Evolutionary conservation across 2,797 vertebrate species (phyloP), one percentile per base, ranked within the genome.

Genomic region (Poeciliopsis turneri): DNA sequence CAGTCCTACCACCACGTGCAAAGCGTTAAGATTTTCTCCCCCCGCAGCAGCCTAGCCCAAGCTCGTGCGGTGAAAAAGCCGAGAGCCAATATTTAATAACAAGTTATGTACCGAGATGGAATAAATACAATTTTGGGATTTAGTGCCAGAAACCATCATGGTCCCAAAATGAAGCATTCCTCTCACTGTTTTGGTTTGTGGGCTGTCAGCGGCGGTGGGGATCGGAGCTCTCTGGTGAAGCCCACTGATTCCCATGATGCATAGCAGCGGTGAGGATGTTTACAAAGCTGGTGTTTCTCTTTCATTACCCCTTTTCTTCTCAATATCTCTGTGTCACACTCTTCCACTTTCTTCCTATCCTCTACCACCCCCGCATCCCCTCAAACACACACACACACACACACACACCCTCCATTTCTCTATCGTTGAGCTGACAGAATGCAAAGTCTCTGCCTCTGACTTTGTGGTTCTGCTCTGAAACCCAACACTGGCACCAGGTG

Each of bases 401-500:
- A 0, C 45, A 46, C 53, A n/a, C 55, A 30, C 8, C 2, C 51
- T 28, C n/a, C 20, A 55, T 47, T 78, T 84, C 76, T 28, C 55
- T 84, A 1, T 0, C 25, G 1, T 47, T 66, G 76, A 13, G 41
- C 46, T 78, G 74, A 87, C 82, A 79, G 84, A 53, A 10, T 57
- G 39, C 82, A 74, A 75, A 79, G 80, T 85, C 78, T 81, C 82
- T 41, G 51, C 86, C 77, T 84, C 81, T 83, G 76, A 79, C 79
- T 89, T 88, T 87, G 87, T 85, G 83, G 80, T 84, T 88, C 2
- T 76, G 74, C 85, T 87, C 84, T 93, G 94, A 93, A 95, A 95
- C 83, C 84, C 80, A 92, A 95, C 90, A 92, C 94, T 89, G 90
- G 90, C 90, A 91, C 88, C 93, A 92, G 90, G 94, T 92, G 92